phyloP scores from a whole-genome alignment of 2,113 vertebrate genomes.

The Rhinolophus sinicus region DNA sequence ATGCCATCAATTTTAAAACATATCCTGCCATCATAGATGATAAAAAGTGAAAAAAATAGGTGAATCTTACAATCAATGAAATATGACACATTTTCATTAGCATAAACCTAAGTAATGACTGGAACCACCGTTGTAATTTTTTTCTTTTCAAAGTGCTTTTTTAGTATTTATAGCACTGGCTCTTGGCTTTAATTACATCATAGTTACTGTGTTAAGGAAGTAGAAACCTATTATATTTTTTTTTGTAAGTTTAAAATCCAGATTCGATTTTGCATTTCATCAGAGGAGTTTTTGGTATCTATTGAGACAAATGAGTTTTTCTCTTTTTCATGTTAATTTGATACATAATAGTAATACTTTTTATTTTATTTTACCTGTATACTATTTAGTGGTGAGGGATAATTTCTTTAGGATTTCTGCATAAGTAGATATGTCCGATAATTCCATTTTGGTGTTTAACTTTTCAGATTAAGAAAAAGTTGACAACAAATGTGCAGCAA shows the following conservation, averaged over 20 bases:
- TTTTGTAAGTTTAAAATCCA: background rate
- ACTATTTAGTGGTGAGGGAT: background rate
- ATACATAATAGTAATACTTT: background rate
- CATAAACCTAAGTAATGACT: background rate
- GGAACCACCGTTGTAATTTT: background rate
- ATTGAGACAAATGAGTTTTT: background rate
- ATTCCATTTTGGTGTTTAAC: background rate
- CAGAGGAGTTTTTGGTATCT: background rate
- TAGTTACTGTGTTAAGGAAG: background rate
- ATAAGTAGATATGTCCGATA: background rate
- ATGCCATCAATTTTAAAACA: background rate
- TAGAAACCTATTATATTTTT: conserved; percentile 13
- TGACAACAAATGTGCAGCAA: background rate
- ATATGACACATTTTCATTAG: background rate
- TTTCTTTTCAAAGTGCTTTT: background rate
- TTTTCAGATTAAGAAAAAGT: background rate
- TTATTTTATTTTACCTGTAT: background rate
- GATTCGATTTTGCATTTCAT: background rate
- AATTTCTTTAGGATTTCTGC: background rate
- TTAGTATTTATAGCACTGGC: background rate
- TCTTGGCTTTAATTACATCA: conserved; percentile 4
- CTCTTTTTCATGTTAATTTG: background rate
- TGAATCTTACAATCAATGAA: background rate
- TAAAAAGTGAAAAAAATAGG: background rate
- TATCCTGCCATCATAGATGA: background rate